Evolutionary conservation across 2,797 vertebrate genomes (phyloP).

Genomic region (Mallotus villosus): DNA sequence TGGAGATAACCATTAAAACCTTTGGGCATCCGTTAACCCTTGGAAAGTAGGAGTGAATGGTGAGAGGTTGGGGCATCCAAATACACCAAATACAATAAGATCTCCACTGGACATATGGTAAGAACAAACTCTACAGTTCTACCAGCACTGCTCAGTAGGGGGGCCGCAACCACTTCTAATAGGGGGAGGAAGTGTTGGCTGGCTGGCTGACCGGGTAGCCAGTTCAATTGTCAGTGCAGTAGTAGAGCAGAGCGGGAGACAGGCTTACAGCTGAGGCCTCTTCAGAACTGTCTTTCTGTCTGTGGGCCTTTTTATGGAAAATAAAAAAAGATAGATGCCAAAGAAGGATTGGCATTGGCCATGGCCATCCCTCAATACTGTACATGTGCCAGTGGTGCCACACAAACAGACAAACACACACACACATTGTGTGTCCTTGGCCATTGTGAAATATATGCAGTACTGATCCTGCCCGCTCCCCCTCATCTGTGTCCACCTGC

Average conservation of each 20-base stretch:
- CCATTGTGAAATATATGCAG: constrained; percentile 55
- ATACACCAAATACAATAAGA: too few relatives aligned
- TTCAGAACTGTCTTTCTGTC: constrained; percentile 8
- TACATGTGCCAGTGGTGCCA: neutral
- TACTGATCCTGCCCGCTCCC: constrained; percentile 5
- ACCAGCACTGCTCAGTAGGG: neutral
- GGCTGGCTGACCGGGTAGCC: constrained; percentile 23
- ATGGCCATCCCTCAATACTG: constrained; percentile 7
- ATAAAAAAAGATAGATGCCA: constrained; percentile 14
- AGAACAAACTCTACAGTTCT: neutral
- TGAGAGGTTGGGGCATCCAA: too few relatives aligned
- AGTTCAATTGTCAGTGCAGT: constrained; percentile 69
- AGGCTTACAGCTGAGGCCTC: constrained; percentile 2
- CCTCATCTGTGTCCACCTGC: constrained; percentile 47
- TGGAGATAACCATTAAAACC: too few relatives aligned
- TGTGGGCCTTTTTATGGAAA: constrained; percentile 26
- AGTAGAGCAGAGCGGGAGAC: constrained; percentile 47
- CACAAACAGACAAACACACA: constrained; percentile 14
- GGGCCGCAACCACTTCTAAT: too few relatives aligned
- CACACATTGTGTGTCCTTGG: neutral
- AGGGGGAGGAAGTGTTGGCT: too few relatives aligned
- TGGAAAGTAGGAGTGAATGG: too few relatives aligned
- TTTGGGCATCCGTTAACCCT: too few relatives aligned
- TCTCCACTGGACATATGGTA: too few relatives aligned
- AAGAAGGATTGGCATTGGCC: constrained; percentile 1